phyloP scores from a whole-genome alignment of 2,888 invertebrate genomes.

The Archips crataeganus region DNA sequence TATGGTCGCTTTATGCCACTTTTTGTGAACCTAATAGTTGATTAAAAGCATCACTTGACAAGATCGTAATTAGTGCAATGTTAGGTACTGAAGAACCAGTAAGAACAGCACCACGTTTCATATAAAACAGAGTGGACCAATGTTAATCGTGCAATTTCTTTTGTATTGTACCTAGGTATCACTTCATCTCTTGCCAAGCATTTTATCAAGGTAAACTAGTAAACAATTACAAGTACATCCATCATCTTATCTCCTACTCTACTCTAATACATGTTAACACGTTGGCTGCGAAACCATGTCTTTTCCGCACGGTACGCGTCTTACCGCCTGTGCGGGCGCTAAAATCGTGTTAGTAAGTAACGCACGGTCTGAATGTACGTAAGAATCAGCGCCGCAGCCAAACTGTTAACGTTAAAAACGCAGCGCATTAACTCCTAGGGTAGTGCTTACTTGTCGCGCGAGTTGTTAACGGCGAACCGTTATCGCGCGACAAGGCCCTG shows the following conservation, averaged over 20 bases:
- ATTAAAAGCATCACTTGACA: neutral
- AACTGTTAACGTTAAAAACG: slow-evolving; percentile 19
- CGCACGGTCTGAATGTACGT: too few relatives aligned
- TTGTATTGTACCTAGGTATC: too few relatives aligned
- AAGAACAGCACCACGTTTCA: too few relatives aligned
- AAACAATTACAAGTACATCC: neutral
- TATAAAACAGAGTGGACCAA: too few relatives aligned
- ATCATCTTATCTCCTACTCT: slow-evolving; percentile 16
- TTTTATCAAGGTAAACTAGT: neutral
- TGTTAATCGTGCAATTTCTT: too few relatives aligned
- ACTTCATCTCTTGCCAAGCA: neutral
- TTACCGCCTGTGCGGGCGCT: too few relatives aligned
- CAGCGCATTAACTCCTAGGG: neutral
- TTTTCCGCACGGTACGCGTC: too few relatives aligned
- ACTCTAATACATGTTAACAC: slow-evolving; percentile 13
- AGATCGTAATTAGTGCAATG: too few relatives aligned
- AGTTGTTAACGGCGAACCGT: slow-evolving; percentile 8
- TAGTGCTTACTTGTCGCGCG: slow-evolving; percentile 11
- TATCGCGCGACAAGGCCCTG: slow-evolving; percentile 56
- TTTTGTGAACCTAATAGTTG: neutral
- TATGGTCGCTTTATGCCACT: neutral
- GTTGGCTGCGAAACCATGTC: too few relatives aligned
- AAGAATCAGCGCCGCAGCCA: too few relatives aligned
- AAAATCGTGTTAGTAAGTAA: too few relatives aligned
- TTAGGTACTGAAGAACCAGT: too few relatives aligned